phyloP scores from a whole-genome alignment of 53 echinoderm and acorn worm genomes.

The Temnopleurus reevesii region DNA sequence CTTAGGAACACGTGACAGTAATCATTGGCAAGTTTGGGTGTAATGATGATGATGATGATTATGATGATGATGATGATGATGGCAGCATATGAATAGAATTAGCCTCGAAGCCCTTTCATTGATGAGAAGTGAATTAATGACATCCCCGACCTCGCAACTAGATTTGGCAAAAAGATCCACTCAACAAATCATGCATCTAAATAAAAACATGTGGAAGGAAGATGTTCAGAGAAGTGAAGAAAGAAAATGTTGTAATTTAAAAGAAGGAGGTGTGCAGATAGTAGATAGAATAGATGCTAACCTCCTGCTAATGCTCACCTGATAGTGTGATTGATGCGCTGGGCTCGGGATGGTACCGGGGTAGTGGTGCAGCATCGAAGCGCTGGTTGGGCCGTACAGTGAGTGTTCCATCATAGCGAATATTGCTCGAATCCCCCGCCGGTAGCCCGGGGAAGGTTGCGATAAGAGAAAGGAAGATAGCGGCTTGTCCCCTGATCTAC shows the following conservation, averaged over 20 bases:
- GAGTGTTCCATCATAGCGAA: conserved; percentile 88
- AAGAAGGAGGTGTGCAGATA: not conserved
- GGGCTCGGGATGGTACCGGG: conserved; percentile 77
- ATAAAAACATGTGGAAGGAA: conserved; percentile 27
- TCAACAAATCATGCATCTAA: conserved; percentile 31
- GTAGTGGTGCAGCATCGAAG: conserved; percentile 94
- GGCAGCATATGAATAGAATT: conserved; percentile 50
- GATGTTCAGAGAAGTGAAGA: not conserved
- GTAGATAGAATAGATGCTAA: not conserved
- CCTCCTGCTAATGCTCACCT: conserved; percentile 54
- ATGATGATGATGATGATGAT: conserved; percentile 58
- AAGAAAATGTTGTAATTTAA: not conserved
- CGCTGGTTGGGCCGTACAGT: conserved; percentile 80
- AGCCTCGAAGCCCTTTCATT: conserved; percentile 42
- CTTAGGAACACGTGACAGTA: not conserved
- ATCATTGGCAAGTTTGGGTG: not conserved
- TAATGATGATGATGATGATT: conserved; percentile 47
- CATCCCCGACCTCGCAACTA: conserved; percentile 43
- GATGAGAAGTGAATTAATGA: conserved; percentile 39
- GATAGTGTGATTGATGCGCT: conserved; percentile 84
- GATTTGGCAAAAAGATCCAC: not conserved
- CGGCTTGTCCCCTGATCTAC: not conserved
- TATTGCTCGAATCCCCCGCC: conserved; percentile 2
- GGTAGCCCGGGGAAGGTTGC: not conserved
- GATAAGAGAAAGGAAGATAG: not conserved